Conservation (phyloP, 2,113 vertebrate genomes). For the Lycocorax pyrrhopterus region DNA sequence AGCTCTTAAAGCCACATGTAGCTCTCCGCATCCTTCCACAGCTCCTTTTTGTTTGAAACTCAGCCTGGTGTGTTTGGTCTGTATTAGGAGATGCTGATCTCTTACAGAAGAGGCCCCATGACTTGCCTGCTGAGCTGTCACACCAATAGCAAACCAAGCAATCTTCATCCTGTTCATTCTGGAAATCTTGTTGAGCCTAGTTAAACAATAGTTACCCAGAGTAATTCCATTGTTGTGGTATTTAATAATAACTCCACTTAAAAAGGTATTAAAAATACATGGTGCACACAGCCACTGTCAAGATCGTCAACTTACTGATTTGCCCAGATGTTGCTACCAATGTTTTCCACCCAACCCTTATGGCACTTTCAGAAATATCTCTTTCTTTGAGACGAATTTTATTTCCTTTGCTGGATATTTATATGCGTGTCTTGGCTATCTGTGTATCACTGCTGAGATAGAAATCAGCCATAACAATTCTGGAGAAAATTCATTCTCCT, state of each 20-base stretch:
- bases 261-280: neutral
- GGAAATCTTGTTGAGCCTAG: neutral
- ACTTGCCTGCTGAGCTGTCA: neutral
- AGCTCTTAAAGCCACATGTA: neutral
- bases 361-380: neutral
- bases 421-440: neutral
- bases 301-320: neutral
- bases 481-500: neutral
- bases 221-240: neutral
- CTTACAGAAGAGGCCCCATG: neutral
- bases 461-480: neutral
- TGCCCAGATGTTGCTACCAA: neutral
- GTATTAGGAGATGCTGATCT: neutral
- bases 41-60: neutral
- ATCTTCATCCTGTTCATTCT: neutral
- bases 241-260: neutral
- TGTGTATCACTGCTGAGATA: neutral
- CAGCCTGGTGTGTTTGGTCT: neutral
- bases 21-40: neutral
- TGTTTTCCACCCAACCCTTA: neutral
- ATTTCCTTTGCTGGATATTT: neutral
- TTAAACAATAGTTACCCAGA: neutral
- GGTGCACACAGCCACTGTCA: neutral
- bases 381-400: neutral
- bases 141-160: neutral